Conservation (phyloP, 2,797 vertebrate species). For the Austrolebias charrua region DNA sequence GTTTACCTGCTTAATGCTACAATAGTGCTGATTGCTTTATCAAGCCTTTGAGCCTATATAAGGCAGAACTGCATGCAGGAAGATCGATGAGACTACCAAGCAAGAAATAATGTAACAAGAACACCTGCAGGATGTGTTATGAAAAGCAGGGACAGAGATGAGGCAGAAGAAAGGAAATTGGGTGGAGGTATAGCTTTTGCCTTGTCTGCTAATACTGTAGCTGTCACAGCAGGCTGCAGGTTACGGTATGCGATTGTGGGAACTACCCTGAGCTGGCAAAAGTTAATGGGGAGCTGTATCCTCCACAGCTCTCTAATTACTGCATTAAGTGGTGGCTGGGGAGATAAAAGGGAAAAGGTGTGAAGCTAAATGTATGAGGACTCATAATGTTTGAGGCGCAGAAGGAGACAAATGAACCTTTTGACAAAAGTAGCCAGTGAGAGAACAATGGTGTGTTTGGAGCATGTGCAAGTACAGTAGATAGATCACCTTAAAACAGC, state of each 20-base stretch:
- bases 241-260: slow-evolving; percentile 50
- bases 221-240: slow-evolving; percentile 45
- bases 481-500: slow-evolving; percentile 66
- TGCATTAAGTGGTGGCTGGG: slow-evolving; percentile 69
- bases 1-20: slow-evolving; percentile 63
- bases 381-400: slow-evolving; percentile 67
- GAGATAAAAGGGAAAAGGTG: slow-evolving; percentile 71
- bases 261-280: slow-evolving; percentile 46
- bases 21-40: slow-evolving; percentile 63
- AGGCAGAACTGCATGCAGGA: slow-evolving; percentile 32
- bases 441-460: slow-evolving; percentile 60
- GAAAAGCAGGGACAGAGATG: slow-evolving; percentile 34
- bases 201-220: slow-evolving; percentile 24
- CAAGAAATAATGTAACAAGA: slow-evolving; percentile 38
- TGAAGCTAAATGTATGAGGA: slow-evolving; percentile 67
- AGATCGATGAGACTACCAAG: slow-evolving; percentile 48
- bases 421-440: slow-evolving; percentile 65
- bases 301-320: slow-evolving; percentile 69
- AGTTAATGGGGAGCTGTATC: slow-evolving; percentile 65
- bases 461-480: slow-evolving; percentile 55
- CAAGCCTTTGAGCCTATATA: slow-evolving; percentile 42
- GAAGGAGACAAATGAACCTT: slow-evolving; percentile 74
- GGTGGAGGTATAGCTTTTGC: slow-evolving; percentile 18
- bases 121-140: slow-evolving; percentile 34
- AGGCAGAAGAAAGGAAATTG: slow-evolving; percentile 1